phyloP scores from a whole-genome alignment of 1,140 invertebrate genomes.

The Drosophila gunungcola region DNA sequence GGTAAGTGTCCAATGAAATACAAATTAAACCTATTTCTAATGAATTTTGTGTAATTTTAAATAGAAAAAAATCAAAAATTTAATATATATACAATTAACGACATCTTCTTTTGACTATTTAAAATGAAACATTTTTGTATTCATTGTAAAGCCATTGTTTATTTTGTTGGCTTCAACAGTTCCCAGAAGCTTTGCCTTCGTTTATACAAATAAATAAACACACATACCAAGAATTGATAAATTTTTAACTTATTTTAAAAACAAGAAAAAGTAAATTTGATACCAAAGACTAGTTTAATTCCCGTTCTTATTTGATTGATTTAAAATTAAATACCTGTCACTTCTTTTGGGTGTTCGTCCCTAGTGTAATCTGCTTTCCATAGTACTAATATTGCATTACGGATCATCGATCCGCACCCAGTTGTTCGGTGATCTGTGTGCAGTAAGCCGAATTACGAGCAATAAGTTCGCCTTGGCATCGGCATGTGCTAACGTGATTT shows the following conservation, averaged over 20 bases:
- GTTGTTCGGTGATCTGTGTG: constrained; percentile 22
- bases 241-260: no score
- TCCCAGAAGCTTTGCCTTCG: background rate
- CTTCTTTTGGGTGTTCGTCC: background rate
- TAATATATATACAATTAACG: no score
- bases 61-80: no score
- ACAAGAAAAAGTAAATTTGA: no score
- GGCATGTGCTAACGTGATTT: constrained; percentile 50
- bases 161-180: background rate
- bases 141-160: background rate
- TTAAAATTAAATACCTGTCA: background rate
- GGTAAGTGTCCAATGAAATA: constrained; percentile 79
- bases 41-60: no score
- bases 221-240: no score
- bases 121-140: no score
- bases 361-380: background rate
- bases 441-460: constrained; percentile 13
- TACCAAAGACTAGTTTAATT: no score
- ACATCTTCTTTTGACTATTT: no score
- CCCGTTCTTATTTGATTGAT: background rate
- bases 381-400: constrained; percentile 9
- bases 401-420: constrained; percentile 35
- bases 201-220: background rate
- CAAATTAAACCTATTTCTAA: background rate
- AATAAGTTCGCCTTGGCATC: constrained; percentile 27